Evolutionary conservation across 2,113 vertebrate species (phyloP).

Genomic region (Pomatorhinus ruficollis): DNA sequence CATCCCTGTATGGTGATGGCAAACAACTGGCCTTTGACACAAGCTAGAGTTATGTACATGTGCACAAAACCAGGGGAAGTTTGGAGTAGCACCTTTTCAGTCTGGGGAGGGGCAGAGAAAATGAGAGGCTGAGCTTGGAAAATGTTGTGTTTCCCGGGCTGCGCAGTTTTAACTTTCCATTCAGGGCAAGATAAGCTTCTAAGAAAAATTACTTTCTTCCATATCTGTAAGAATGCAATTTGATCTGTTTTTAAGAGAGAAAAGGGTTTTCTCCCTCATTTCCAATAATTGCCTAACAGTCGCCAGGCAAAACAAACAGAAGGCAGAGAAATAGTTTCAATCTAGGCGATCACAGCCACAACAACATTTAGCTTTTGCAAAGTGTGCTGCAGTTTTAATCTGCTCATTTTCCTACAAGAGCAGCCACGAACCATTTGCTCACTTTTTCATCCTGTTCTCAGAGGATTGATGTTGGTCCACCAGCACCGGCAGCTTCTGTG

Average conservation of each 20-base stretch:
- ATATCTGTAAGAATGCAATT: neutral
- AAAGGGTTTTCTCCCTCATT: neutral
- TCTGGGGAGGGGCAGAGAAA: neutral
- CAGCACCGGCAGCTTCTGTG: fast-evolving
- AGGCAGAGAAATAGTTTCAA: neutral
- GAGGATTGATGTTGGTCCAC: neutral
- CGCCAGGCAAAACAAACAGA: neutral
- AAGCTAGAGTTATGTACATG: neutral
- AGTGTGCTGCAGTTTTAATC: neutral
- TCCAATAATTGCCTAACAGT: neutral
- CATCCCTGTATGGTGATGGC: neutral
- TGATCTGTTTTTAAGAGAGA: neutral
- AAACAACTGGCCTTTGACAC: neutral
- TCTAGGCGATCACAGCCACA: neutral
- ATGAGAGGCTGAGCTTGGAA: neutral
- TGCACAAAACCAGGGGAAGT: neutral
- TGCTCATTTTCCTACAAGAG: neutral
- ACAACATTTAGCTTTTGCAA: neutral
- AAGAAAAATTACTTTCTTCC: neutral
- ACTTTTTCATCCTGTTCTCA: neutral
- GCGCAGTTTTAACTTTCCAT: neutral
- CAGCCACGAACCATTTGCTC: neutral
- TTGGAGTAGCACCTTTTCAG: neutral
- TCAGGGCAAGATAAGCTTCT: neutral
- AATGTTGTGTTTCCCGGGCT: fast-evolving